A percentile compares a stretch with the other conserved stretches of the same genome.
phyloP scores from a whole-genome alignment of 1,140 invertebrate species.

The Vanessa atalanta region DNA sequence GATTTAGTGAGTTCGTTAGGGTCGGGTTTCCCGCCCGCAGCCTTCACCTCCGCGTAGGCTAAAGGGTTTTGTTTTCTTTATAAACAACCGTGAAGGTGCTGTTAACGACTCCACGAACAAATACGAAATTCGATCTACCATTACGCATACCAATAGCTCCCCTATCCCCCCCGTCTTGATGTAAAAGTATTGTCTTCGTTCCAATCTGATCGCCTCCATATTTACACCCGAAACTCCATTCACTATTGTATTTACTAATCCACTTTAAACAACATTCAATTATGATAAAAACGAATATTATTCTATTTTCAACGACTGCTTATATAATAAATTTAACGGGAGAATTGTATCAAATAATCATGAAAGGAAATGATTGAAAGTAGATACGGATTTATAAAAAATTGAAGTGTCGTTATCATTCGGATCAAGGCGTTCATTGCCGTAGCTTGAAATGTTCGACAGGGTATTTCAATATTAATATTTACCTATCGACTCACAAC shows the following conservation, averaged over 20 bases:
- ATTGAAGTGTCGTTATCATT: slow-evolving; percentile 60
- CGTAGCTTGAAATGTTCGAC: slow-evolving; percentile 49
- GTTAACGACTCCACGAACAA: slow-evolving; percentile 78
- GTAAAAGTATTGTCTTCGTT: slow-evolving; percentile 69
- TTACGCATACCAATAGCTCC: slow-evolving; percentile 78
- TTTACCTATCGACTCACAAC: slow-evolving; percentile 35
- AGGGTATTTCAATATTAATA: slow-evolving; percentile 53
- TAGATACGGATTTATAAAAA: slow-evolving; percentile 59
- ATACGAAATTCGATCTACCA: slow-evolving; percentile 80
- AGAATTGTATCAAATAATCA: slow-evolving; percentile 34
- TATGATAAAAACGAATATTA: slow-evolving; percentile 33
- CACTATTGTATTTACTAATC: slow-evolving; percentile 50
- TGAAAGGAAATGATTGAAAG: slow-evolving; percentile 60
- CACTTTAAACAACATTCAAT: slow-evolving; percentile 36
- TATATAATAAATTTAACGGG: slow-evolving; percentile 42
- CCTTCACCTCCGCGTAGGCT: slow-evolving; percentile 42
- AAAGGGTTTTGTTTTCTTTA: slow-evolving; percentile 78
- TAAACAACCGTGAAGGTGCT: slow-evolving; percentile 76
- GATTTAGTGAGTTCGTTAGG: slow-evolving; percentile 47
- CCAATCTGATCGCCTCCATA: slow-evolving; percentile 58
- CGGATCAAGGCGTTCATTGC: slow-evolving; percentile 56
- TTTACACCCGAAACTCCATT: slow-evolving; percentile 41
- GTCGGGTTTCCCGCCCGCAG: slow-evolving; percentile 43
- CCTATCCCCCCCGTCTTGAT: slow-evolving; percentile 52
- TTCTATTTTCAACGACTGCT: slow-evolving; percentile 40